Conservation (phyloP, 2,797 vertebrate genomes). For the Brachymystax lenok region DNA sequence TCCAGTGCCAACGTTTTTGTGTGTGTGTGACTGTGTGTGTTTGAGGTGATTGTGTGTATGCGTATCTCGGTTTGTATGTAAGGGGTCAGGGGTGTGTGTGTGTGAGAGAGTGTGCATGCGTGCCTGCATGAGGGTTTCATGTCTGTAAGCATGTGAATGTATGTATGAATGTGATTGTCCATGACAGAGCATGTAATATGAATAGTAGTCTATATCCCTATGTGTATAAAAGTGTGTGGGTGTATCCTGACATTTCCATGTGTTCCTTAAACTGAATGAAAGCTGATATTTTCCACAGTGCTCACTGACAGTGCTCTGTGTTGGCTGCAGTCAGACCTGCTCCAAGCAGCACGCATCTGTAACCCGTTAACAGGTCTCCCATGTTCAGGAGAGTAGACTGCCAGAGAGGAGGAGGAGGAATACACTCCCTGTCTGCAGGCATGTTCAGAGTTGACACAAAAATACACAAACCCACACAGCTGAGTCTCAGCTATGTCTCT, state of each 20-base stretch:
- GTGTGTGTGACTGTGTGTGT: neutral
- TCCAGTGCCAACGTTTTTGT: slow-evolving; percentile 4
- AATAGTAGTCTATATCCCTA: neutral
- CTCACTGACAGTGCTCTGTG: slow-evolving; percentile 12
- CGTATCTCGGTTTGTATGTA: neutral
- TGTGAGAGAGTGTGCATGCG: slow-evolving; percentile 2
- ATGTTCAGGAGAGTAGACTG: slow-evolving; percentile 2
- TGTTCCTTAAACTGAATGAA: slow-evolving; percentile 13
- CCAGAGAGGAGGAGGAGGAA: neutral
- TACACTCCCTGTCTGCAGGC: too few species aligned
- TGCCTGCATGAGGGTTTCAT: neutral
- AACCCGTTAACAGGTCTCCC: slow-evolving; percentile 34
- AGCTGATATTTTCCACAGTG: slow-evolving; percentile 24
- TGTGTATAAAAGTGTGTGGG: neutral
- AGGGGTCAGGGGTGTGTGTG: neutral
- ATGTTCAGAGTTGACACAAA: too few species aligned
- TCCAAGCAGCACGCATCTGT: slow-evolving; percentile 38
- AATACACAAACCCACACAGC: neutral
- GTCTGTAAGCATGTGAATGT: slow-evolving; percentile 19
- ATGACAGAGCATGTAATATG: neutral
- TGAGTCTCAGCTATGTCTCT: neutral
- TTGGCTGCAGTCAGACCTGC: slow-evolving; percentile 13
- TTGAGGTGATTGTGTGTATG: neutral
- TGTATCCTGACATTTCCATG: slow-evolving; percentile 3
- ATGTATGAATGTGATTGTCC: neutral